phyloP scores from a whole-genome alignment of 2,888 invertebrate genomes.

The Apamea sordens region DNA sequence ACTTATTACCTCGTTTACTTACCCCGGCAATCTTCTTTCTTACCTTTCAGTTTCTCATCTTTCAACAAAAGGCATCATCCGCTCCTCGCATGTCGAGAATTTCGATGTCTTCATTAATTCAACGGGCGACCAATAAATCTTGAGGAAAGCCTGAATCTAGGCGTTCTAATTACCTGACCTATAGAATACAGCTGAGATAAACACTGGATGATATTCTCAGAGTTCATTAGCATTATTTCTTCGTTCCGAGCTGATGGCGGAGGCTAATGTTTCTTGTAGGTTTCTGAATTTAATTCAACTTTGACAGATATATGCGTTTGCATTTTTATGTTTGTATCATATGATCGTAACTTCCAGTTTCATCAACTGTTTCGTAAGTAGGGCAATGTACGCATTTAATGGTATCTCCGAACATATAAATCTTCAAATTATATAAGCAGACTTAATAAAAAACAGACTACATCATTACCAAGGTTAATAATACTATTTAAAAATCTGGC shows the following conservation, averaged over 20 bases:
- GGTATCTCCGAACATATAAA: conserved; percentile 9
- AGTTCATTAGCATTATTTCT: conserved; percentile 56
- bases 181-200: conserved; percentile 35
- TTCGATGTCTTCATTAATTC: conserved; percentile 37
- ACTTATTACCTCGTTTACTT: background rate
- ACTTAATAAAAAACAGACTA: conserved; percentile 32
- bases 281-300: conserved; percentile 20
- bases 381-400: conserved; percentile 27
- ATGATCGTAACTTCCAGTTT: background rate
- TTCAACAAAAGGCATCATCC: background rate
- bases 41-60: background rate
- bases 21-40: background rate
- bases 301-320: conserved; percentile 15
- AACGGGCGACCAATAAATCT: conserved; percentile 11
- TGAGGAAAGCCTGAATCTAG: conserved; percentile 32
- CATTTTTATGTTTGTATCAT: conserved; percentile 25
- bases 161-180: conserved; percentile 50
- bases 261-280: conserved; percentile 18
- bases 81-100: conserved; percentile 10
- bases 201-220: conserved; percentile 50
- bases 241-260: background rate
- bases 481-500: conserved; percentile 52
- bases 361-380: conserved; percentile 24
- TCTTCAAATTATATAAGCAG: conserved; percentile 33
- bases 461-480: conserved; percentile 52